Evolutionary conservation across 2,797 vertebrate species (phyloP).

Genomic region (Scolopax rusticola): DNA sequence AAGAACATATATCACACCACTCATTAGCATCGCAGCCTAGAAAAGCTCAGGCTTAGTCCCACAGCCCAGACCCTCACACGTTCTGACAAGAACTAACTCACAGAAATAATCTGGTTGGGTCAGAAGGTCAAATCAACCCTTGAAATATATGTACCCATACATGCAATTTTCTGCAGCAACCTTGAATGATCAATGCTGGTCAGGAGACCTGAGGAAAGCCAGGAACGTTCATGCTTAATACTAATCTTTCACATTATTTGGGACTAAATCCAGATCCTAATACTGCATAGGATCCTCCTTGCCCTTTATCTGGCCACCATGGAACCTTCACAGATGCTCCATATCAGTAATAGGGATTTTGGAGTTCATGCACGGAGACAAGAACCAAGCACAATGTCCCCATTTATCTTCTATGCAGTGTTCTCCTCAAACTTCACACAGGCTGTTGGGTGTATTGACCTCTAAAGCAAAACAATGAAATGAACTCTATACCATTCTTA

Average conservation of each 20-base stretch:
- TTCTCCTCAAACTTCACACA: neutral
- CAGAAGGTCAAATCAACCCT: neutral
- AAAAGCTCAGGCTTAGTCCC: neutral
- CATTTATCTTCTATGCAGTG: neutral
- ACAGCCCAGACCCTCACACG: neutral
- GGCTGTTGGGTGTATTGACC: neutral
- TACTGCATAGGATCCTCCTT: neutral
- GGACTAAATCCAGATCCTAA: neutral
- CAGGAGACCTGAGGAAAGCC: neutral
- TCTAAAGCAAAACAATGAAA: neutral
- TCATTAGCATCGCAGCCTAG: neutral
- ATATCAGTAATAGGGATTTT: neutral
- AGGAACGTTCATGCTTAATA: neutral
- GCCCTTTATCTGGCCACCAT: neutral
- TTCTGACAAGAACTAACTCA: accelerated
- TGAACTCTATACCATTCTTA: neutral
- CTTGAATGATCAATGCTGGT: neutral
- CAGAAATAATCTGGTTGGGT: neutral
- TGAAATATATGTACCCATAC: neutral
- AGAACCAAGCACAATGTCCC: neutral
- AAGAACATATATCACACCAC: neutral
- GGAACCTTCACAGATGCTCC: neutral
- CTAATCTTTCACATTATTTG: neutral
- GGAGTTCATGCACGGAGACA: neutral
- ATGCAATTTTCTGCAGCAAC: neutral